Evolutionary conservation across 2,797 vertebrate genomes (phyloP).

Genomic region (Mormyrops boulengeri): DNA sequence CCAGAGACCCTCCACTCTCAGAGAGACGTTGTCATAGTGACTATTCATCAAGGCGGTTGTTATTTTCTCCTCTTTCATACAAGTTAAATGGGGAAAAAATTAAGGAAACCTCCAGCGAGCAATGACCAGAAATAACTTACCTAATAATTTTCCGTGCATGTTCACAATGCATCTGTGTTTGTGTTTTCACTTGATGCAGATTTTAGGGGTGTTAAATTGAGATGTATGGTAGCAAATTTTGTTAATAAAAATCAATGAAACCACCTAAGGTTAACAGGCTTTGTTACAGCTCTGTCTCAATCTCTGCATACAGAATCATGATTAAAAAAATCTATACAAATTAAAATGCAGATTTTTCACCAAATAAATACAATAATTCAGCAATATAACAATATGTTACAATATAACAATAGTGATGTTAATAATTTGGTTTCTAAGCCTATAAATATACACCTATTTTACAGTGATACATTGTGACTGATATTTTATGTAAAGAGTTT

Average conservation of each 20-base stretch:
- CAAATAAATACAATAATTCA: background rate
- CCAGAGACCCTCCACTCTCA: constrained; percentile 13
- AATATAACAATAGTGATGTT: background rate
- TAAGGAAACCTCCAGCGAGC: background rate
- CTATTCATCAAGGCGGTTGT: constrained; percentile 23
- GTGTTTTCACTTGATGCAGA: background rate
- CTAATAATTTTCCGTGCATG: background rate
- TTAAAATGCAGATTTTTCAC: background rate
- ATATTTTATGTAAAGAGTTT: background rate
- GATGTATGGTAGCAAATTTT: background rate
- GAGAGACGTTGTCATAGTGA: constrained; percentile 22
- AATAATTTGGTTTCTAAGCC: background rate
- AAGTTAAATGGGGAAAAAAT: constrained; percentile 21
- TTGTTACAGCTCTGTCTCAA: background rate
- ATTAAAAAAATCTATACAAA: background rate
- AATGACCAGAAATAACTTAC: constrained; percentile 1
- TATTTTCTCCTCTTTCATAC: constrained; percentile 20
- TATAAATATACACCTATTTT: background rate
- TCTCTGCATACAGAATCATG: background rate
- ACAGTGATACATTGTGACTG: background rate
- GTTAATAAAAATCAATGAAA: background rate
- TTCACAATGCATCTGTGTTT: background rate
- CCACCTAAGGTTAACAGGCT: background rate
- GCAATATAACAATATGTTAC: no score
- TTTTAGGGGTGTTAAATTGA: background rate